Percentiles rank a stretch among this genome's conserved stretches.
Evolutionary conservation across 2,797 vertebrate species (phyloP).

Genomic region (Molossus molossus): DNA sequence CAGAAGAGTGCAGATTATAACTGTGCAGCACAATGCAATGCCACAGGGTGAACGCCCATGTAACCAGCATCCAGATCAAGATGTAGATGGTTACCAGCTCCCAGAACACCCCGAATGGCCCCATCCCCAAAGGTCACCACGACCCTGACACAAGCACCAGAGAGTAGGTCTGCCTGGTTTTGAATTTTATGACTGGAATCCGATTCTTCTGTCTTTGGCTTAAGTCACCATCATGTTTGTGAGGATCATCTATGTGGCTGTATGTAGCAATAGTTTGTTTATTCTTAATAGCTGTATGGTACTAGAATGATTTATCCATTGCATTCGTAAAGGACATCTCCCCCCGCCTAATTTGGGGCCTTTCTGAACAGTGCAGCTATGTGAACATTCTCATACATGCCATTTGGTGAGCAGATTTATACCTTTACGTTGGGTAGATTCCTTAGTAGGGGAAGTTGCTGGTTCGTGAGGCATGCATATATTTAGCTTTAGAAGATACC

Average conservation of each 20-base stretch:
- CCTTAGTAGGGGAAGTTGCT: not conserved
- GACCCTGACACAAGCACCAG: not conserved
- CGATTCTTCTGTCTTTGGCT: not conserved
- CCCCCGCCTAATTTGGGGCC: not conserved
- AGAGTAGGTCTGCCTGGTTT: not conserved
- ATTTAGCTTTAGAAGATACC: not conserved
- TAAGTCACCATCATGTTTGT: not conserved
- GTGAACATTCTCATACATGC: not conserved
- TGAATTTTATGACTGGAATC: not conserved
- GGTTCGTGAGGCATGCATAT: not conserved
- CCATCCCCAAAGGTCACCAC: fast-evolving
- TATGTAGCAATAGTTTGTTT: not conserved
- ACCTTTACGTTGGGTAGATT: not conserved
- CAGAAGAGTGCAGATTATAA: not conserved
- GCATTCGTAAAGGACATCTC: not conserved
- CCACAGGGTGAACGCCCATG: not conserved
- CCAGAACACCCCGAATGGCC: not conserved
- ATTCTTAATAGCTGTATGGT: not conserved
- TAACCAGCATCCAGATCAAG: not conserved
- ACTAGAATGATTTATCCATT: not conserved
- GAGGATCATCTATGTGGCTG: not conserved
- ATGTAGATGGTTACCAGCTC: not conserved
- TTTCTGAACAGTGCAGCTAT: not conserved
- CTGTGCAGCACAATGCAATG: not conserved
- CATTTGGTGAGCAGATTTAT: not conserved